These are phyloP conservation scores for Lathronympha strigana DNA, from an alignment of 2,888 invertebrate genomes.

Conservation along the genomic window DNA sequence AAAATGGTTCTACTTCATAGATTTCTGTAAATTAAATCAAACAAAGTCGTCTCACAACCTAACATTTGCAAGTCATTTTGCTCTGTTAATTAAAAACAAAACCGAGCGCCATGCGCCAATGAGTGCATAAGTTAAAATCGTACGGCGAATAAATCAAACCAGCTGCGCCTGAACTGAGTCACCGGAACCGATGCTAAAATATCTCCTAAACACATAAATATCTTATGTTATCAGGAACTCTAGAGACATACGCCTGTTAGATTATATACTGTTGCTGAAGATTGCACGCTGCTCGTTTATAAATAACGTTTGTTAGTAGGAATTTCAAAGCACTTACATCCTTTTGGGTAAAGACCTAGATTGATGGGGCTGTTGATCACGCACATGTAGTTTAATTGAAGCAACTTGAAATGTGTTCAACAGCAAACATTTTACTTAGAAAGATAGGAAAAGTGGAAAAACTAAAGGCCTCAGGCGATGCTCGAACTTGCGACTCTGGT, in stretches of 20 bases:
- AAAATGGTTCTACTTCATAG: too few species aligned
- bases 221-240: neutral
- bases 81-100: conserved; percentile 40
- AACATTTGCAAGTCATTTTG: conserved; percentile 30
- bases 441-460: too few species aligned
- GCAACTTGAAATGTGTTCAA: neutral
- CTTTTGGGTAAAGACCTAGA: conserved; percentile 1
- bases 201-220: neutral
- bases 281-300: neutral
- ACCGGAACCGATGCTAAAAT: conserved; percentile 29
- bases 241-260: neutral
- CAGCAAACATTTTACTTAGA: neutral
- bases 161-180: conserved; percentile 45
- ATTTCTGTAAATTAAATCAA: neutral
- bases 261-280: neutral
- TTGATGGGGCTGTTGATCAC: conserved; percentile 28
- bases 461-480: too few species aligned
- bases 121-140: conserved; percentile 64
- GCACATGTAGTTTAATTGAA: conserved; percentile 13
- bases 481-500: too few species aligned
- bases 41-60: neutral
- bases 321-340: neutral
- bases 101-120: conserved; percentile 55
- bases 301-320: neutral
- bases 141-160: conserved; percentile 68